Evolutionary conservation across 35 echinoderm and acorn worm genomes (phyloP).

Genomic region (Ophioderma brevispina): DNA sequence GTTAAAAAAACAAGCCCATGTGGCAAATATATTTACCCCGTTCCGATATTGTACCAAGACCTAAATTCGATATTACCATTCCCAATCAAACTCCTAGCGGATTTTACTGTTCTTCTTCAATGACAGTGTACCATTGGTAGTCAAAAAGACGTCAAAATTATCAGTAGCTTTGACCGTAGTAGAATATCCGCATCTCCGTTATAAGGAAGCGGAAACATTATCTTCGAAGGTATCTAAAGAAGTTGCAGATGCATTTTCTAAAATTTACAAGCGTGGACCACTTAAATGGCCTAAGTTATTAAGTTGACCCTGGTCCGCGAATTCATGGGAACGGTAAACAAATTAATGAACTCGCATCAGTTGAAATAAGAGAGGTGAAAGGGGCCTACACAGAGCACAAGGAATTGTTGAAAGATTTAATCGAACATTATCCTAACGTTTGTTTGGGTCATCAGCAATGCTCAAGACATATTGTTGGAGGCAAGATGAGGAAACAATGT

Average conservation of each 20-base stretch:
- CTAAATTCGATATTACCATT: background rate
- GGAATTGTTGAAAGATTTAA: slow-evolving; percentile 23
- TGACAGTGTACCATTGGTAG: too few relatives aligned
- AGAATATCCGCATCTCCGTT: background rate
- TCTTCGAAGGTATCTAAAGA: slow-evolving; percentile 1
- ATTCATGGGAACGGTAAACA: background rate
- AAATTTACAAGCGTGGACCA: background rate
- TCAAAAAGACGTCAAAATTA: background rate
- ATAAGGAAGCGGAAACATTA: slow-evolving; percentile 26
- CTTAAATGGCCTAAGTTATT: slow-evolving; percentile 24
- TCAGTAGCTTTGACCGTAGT: slow-evolving; percentile 16
- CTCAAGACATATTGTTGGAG: background rate
- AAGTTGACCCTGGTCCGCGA: slow-evolving; percentile 5
- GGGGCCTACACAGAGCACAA: background rate
- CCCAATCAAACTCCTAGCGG: background rate
- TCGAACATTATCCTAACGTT: background rate
- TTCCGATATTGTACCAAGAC: background rate
- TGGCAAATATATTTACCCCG: background rate
- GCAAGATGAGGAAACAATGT: background rate
- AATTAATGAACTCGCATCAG: background rate
- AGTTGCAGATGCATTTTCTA: slow-evolving; percentile 6
- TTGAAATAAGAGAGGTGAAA: background rate
- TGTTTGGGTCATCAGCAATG: slow-evolving; percentile 25
- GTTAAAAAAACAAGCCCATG: background rate
- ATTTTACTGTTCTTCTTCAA: background rate